Conservation (phyloP, 2,797 vertebrate species). For the Gymnopithys bicolor region DNA sequence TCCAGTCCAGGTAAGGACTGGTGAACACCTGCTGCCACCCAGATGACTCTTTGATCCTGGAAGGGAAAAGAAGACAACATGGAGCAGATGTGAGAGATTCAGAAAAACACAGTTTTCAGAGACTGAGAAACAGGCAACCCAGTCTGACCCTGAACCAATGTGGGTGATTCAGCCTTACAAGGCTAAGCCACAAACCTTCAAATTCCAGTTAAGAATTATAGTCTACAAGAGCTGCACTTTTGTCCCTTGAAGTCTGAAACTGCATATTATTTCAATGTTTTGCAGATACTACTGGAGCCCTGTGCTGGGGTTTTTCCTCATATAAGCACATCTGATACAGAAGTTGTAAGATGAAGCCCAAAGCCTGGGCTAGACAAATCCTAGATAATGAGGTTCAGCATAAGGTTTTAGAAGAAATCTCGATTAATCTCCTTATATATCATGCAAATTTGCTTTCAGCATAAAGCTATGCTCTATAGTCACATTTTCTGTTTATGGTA, state of each 20-base stretch:
- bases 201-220: neutral
- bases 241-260: neutral
- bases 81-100: neutral
- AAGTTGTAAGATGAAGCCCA: neutral
- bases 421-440: neutral
- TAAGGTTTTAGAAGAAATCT: neutral
- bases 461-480: neutral
- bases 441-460: neutral
- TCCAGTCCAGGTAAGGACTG: conserved; percentile 93
- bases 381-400: neutral
- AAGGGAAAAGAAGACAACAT: neutral
- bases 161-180: neutral
- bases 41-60: conserved; percentile 96
- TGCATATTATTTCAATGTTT: neutral
- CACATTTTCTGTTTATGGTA: neutral
- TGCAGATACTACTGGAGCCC: neutral
- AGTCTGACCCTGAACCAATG: neutral
- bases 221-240: neutral
- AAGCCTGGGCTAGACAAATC: neutral
- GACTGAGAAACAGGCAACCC: neutral
- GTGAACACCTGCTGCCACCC: conserved; percentile 99
- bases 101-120: neutral
- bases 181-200: neutral
- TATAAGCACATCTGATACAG: neutral
- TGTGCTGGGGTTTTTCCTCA: neutral